Base-by-base conservation (phyloP, 2,888 invertebrate genomes). In the Deilephila porcellus region DNA sequence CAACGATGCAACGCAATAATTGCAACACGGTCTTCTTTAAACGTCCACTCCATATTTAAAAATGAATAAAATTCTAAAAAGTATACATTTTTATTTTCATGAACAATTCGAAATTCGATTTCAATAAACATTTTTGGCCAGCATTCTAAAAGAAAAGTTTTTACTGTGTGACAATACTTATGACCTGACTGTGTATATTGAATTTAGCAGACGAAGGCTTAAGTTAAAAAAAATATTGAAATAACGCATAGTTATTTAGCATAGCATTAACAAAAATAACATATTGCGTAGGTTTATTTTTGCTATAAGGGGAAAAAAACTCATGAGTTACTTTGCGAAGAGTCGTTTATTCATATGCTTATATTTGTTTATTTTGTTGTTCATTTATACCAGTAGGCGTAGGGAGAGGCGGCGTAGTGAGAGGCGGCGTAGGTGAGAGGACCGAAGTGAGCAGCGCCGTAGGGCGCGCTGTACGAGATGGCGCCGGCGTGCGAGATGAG, bases 341-440 rank as follows among this genome's bases (percentile, higher is more conserved):
- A n/a, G n/a, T 56, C 56, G n/a, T 56, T 67, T 67, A 67, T 67
- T 67, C 25, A 67, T 25, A 67, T 3, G n/a, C 45, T 45, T 45
- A 14, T 67, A 45, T 45, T 45, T 67, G 25, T 52, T 25, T 25
- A 67, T n/a, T 17, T 56, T n/a, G 56, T 74, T 73, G n/a, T 62
- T 63, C n/a, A 63, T 37, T 67, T 80, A 83, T 75, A 85, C 82
- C 81, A 85, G 76, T 83, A 83, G 72, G 88, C 79, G 45, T 45
- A 5, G 37, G 92, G 88, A 1, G 91, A 79, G 67, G 63, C 20
- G 34, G 90, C 80, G 80, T 91, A 91, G 91, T 83, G 62, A 89
- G 78, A 53, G 88, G 88, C n/a, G 34, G 90, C 80, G 80, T 91
- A 91, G 25, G 91, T 83, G 62, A 89, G 78, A 53, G 88, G 88